A percentile compares a stretch with the other conserved stretches of the same genome.
Conservation (phyloP, 2,113 vertebrate species). For the Picathartes gymnocephalus region DNA sequence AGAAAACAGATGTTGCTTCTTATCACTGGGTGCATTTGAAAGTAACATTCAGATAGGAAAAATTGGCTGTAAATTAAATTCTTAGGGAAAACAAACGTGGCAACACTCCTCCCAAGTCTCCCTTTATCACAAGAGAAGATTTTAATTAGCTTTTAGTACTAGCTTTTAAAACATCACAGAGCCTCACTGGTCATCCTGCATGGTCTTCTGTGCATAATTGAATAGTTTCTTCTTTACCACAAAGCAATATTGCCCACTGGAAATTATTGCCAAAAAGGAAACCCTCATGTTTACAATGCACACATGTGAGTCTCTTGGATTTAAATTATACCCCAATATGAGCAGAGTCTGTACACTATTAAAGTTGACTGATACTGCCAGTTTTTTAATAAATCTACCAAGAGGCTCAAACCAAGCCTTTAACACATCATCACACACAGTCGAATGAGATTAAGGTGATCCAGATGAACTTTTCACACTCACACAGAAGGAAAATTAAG, state of each 20-base stretch:
- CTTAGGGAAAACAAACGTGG: slow-evolving; percentile 73
- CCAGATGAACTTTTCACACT: slow-evolving; percentile 42
- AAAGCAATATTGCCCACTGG: slow-evolving; percentile 27
- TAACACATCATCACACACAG: neutral
- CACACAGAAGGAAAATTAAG: slow-evolving; percentile 12
- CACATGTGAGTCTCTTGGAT: neutral
- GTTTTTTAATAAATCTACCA: slow-evolving; percentile 25
- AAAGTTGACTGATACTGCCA: slow-evolving; percentile 31
- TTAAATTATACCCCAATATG: neutral
- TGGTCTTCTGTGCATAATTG: slow-evolving; percentile 32
- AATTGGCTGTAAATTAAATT: slow-evolving; percentile 82
- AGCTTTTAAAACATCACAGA: slow-evolving; percentile 69
- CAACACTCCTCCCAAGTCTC: slow-evolving; percentile 70
- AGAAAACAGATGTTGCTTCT: slow-evolving; percentile 94
- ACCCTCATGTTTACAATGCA: neutral
- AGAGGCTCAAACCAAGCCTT: neutral
- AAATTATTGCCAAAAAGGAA: slow-evolving; percentile 26
- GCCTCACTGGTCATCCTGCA: slow-evolving; percentile 62
- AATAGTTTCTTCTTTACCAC: slow-evolving; percentile 17
- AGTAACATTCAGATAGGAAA: slow-evolving; percentile 82
- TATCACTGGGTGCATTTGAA: slow-evolving; percentile 84
- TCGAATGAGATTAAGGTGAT: neutral
- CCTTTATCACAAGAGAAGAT: slow-evolving; percentile 76
- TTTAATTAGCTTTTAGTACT: slow-evolving; percentile 81
- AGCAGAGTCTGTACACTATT: neutral